phyloP scores from a whole-genome alignment of 1,140 invertebrate species.

The Drosophila prosaltans region DNA sequence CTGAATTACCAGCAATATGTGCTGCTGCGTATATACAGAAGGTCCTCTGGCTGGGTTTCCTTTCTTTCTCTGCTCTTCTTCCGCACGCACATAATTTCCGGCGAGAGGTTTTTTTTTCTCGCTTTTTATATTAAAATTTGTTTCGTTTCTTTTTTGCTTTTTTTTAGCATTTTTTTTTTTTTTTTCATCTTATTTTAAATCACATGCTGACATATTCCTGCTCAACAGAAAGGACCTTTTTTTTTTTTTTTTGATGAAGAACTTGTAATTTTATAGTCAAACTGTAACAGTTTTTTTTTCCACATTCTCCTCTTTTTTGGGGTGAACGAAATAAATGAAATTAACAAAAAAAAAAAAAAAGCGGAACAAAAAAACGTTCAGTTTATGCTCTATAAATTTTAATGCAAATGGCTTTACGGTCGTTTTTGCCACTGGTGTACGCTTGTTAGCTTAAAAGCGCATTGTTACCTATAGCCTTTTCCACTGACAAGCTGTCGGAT shows the following conservation, averaged over 20 bases:
- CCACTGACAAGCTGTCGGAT: conserved; percentile 74
- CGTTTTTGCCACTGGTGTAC: conserved; percentile 51
- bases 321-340: conserved; percentile 51
- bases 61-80: conserved; percentile 25
- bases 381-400: conserved; percentile 81
- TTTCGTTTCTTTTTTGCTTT: conserved; percentile 31
- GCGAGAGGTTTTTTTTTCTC: conserved; percentile 36
- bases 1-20: conserved; percentile 13
- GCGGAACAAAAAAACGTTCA: conserved; percentile 58
- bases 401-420: conserved; percentile 73
- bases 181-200: conserved; percentile 41
- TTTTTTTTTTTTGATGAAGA: conserved; percentile 34
- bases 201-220: conserved; percentile 80
- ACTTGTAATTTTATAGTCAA: conserved; percentile 74
- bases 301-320: conserved; percentile 27
- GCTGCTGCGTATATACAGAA: conserved; percentile 2
- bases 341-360: conserved; percentile 35
- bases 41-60: conserved; percentile 38
- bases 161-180: conserved; percentile 16
- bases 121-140: conserved; percentile 64
- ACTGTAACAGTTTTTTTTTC: conserved; percentile 70
- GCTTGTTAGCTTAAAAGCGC: conserved; percentile 78
- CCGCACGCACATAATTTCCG: conserved; percentile 81
- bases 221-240: conserved; percentile 59
- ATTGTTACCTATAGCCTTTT: conserved; percentile 49